Conservation (phyloP, 2,888 invertebrate genomes). For the Harpagoxenus sublaevis region DNA sequence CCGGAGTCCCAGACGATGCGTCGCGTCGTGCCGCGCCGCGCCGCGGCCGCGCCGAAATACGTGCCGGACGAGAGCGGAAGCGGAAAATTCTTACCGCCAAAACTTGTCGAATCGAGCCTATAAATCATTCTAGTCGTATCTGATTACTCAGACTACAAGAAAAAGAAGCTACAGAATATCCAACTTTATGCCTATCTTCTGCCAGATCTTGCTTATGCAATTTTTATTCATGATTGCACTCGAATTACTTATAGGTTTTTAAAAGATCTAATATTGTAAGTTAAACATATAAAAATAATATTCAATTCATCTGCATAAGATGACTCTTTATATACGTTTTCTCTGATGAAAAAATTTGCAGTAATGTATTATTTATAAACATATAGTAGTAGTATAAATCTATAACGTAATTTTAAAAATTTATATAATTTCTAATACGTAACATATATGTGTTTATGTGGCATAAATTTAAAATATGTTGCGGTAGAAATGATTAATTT, state of each 20-base stretch:
- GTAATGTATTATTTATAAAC: too few relatives aligned
- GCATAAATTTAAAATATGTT: neutral
- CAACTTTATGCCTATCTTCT: conserved; percentile 1
- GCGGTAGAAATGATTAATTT: neutral
- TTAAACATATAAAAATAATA: neutral
- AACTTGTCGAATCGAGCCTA: conserved; percentile 21
- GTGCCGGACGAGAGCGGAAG: conserved; percentile 38
- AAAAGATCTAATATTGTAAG: neutral
- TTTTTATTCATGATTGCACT: neutral
- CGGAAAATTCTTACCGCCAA: conserved; percentile 16
- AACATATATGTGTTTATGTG: neutral
- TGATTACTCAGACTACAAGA: neutral
- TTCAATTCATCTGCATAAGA: neutral
- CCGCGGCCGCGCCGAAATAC: conserved; percentile 55
- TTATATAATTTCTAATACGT: neutral
- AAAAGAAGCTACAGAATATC: neutral
- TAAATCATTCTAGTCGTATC: conserved; percentile 39
- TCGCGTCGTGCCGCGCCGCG: conserved; percentile 66
- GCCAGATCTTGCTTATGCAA: neutral
- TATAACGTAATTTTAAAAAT: neutral
- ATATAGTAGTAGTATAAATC: neutral
- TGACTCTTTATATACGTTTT: neutral
- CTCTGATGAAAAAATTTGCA: neutral
- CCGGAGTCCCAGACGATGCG: conserved; percentile 72
- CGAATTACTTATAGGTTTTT: neutral